Conservation (phyloP, 2,797 vertebrate genomes). For the Amblyraja radiata region DNA sequence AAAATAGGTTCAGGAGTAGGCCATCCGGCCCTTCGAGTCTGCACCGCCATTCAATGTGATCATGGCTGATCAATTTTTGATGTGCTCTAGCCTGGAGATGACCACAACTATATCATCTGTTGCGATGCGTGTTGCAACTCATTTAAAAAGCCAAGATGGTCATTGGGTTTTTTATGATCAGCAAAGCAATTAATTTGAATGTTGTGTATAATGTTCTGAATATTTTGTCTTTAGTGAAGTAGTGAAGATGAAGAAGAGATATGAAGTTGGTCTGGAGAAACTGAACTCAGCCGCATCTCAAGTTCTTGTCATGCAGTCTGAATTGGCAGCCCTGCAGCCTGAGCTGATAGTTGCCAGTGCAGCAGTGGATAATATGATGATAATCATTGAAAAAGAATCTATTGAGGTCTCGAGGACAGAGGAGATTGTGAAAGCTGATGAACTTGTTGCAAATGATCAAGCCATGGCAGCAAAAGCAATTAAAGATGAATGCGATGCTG, state of each 20-base stretch:
- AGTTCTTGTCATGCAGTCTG: slow-evolving; percentile 73
- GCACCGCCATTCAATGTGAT: too few species aligned
- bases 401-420: slow-evolving; percentile 77
- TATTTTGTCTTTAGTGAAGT: slow-evolving; percentile 62
- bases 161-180: background rate
- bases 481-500: slow-evolving; percentile 84
- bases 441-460: slow-evolving; percentile 73
- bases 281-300: slow-evolving; percentile 74
- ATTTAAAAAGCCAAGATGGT: background rate
- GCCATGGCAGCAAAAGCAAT: slow-evolving; percentile 82
- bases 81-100: too few species aligned
- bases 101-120: background rate
- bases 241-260: slow-evolving; percentile 73
- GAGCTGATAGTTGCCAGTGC: slow-evolving; percentile 71
- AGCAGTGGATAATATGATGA: slow-evolving; percentile 79
- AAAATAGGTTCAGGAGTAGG: too few species aligned
- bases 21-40: too few species aligned
- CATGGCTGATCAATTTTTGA: too few species aligned
- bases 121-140: background rate
- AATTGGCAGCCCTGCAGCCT: slow-evolving; percentile 79
- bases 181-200: background rate
- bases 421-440: slow-evolving; percentile 75
- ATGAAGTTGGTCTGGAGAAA: slow-evolving; percentile 80
- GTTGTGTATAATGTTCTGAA: slow-evolving; percentile 9
- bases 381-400: slow-evolving; percentile 73